Conservation (phyloP, 2,797 vertebrate genomes). For the Artibeus lituratus region DNA sequence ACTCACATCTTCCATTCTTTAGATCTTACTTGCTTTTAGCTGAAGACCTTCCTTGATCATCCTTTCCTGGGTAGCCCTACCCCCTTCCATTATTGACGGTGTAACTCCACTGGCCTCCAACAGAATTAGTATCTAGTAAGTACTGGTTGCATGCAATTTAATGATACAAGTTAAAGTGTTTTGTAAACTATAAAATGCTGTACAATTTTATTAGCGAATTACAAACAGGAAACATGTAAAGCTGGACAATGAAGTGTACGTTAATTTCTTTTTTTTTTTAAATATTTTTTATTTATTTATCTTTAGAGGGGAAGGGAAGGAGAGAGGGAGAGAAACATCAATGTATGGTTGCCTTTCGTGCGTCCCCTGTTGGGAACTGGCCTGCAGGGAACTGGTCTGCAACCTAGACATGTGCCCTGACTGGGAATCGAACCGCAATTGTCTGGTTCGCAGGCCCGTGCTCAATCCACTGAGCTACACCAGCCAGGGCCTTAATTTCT, state of each 20-base stretch:
- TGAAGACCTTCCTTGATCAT: conserved; percentile 57
- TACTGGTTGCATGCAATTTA: neutral
- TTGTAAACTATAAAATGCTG: neutral
- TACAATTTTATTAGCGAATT: neutral
- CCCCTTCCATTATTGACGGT: conserved; percentile 4
- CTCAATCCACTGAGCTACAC: no score
- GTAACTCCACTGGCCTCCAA: conserved; percentile 41
- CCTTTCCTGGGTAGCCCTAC: conserved; percentile 38
- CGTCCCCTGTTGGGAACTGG: no score
- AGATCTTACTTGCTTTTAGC: conserved; percentile 40
- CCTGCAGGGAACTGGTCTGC: no score
- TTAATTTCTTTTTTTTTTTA: no score
- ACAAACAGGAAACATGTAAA: neutral
- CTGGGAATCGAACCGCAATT: no score
- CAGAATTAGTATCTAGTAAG: conserved; percentile 53
- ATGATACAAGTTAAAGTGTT: neutral
- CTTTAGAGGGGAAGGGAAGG: no score
- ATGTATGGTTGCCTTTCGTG: no score
- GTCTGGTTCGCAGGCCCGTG: no score
- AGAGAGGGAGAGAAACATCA: no score
- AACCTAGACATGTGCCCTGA: no score
- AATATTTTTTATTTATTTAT: no score
- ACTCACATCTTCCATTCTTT: neutral
- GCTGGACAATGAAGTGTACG: neutral
- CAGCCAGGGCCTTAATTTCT: no score